Evolutionary conservation across 2,888 invertebrate genomes (phyloP), one percentile per base, ranked within the genome.

Genomic region (Sinotaia quadrata): DNA sequence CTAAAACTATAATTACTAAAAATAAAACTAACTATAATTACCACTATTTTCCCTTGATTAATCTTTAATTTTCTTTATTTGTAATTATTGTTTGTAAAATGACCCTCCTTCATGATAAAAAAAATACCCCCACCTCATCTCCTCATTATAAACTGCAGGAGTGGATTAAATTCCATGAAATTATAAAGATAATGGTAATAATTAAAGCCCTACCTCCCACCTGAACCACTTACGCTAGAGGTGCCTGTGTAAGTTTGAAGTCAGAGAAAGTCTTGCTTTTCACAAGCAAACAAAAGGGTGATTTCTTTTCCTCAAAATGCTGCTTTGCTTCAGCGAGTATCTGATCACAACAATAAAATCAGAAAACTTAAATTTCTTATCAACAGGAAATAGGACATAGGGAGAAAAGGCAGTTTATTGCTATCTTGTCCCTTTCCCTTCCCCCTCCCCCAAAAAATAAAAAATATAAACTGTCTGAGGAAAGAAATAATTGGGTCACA

Each of bases 261-360:
- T 88, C 87, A 37, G 85, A 79, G 77, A 89, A 89, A 27, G 88
- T 89, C 75, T 89, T 88, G 68, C 88, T 78, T 71, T 86, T 87
- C 18, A 89, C 89, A 24, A 89, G 79, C 3, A 89, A 81, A 51
- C 88, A 87, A 76, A 87, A 89, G 4, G 89, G 89, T 57, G 88
- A 85, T 70, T 84, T 85, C 41, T 86, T 83, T 37, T 81, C 80
- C 24, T 84, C 84, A 84, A 89, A 85, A 70, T 89, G 87, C 41
- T 87, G 85, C 61, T 84, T 81, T 15, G 89, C 89, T 36, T 85
- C 87, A 69, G 84, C 77, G 47, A 89, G 71, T 10, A 85, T 87
- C 82, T 87, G 72, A 18, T 63, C 47, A 37, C 18, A 2, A 47
- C 12, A 1, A 47, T 41, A 12, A 41, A 41, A 41, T 41, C 15